Conservation (phyloP, 2,888 invertebrate genomes). For the Dicycla oo region DNA sequence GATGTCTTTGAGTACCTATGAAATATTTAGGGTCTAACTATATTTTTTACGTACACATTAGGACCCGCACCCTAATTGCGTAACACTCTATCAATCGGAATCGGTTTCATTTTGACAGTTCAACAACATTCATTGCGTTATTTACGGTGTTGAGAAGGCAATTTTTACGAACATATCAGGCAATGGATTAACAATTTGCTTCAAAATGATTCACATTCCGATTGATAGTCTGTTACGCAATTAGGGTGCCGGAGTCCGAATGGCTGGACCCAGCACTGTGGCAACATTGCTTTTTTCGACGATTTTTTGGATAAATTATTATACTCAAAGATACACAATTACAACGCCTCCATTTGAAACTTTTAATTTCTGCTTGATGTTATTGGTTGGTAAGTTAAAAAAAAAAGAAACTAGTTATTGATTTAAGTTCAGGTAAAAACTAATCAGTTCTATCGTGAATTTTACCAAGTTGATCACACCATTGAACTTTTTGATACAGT, state of each 20-base stretch:
- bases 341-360: background rate
- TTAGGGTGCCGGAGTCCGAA: background rate
- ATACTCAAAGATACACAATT: too few relatives aligned
- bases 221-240: too few relatives aligned
- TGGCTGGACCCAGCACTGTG: background rate
- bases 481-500: background rate
- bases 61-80: too few relatives aligned
- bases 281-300: background rate
- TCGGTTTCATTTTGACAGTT: too few relatives aligned
- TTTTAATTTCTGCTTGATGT: background rate
- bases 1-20: background rate
- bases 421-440: background rate
- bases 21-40: background rate
- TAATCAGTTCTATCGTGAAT: background rate
- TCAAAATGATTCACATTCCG: too few relatives aligned
- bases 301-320: background rate
- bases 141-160: too few relatives aligned
- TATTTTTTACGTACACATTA: too few relatives aligned
- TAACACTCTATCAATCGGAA: too few relatives aligned
- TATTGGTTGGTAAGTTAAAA: background rate
- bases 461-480: background rate
- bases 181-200: too few relatives aligned
- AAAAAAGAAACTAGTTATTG: background rate
- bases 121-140: too few relatives aligned
- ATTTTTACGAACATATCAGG: too few relatives aligned